Percentiles rank a stretch among this genome's conserved stretches.
Conservation (phyloP, 2,113 vertebrate species). For the Calidris pugnax region DNA sequence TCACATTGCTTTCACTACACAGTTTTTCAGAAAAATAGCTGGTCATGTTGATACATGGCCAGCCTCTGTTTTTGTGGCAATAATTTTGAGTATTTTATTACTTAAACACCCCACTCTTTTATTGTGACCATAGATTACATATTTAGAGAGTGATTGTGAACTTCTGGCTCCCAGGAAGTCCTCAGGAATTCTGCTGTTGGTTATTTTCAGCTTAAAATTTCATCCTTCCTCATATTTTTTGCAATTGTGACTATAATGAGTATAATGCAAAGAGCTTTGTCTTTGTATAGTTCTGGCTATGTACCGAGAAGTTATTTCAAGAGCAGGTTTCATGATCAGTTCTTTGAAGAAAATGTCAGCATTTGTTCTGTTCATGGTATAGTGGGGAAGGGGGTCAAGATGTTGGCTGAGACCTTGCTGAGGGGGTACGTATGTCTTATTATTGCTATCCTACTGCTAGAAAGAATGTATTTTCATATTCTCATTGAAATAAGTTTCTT, state of each 20-base stretch:
- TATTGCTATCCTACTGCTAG: not conserved
- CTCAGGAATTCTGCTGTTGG: not conserved
- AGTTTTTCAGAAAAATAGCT: not conserved
- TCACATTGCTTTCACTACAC: not conserved
- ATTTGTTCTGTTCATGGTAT: not conserved
- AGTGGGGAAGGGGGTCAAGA: not conserved
- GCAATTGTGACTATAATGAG: not conserved
- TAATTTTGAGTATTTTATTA: not conserved
- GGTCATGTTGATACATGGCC: not conserved
- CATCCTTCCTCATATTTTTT: not conserved
- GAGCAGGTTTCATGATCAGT: not conserved
- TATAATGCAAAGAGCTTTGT: accelerated
- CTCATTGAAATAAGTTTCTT: not conserved
- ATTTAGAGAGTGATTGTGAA: not conserved
- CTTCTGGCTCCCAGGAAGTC: not conserved
- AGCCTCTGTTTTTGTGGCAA: not conserved
- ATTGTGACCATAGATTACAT: not conserved
- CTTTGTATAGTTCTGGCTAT: not conserved
- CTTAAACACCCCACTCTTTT: not conserved
- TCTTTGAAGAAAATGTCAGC: not conserved
- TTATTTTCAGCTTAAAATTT: not conserved
- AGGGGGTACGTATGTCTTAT: not conserved
- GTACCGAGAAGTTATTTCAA: not conserved
- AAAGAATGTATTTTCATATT: not conserved
- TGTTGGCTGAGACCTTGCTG: not conserved